Percentiles rank a stretch among this genome's conserved stretches.
Evolutionary conservation across 2,113 vertebrate genomes (phyloP).

Genomic region (Eurypyga helias): DNA sequence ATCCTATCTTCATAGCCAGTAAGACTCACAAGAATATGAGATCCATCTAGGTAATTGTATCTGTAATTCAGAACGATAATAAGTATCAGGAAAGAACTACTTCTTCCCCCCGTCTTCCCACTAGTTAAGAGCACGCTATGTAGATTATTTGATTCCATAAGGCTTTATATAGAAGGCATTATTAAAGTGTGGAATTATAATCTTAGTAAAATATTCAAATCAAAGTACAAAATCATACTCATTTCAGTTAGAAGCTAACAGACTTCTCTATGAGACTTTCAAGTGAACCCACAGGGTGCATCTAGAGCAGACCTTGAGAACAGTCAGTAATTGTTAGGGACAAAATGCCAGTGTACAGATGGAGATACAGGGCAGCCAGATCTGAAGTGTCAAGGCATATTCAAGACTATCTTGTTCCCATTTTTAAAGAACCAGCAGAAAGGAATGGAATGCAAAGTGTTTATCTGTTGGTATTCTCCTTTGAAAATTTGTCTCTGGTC

Average conservation of each 20-base stretch:
- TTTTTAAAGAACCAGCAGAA: conserved; percentile 37
- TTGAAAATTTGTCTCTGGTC: not conserved
- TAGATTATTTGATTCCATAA: not conserved
- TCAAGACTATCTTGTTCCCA: conserved; percentile 47
- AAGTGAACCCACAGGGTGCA: not conserved
- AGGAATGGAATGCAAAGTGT: conserved; percentile 20
- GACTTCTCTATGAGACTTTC: not conserved
- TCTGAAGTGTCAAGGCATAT: conserved; percentile 23
- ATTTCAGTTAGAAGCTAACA: not conserved
- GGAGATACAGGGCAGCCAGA: not conserved
- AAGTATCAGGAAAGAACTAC: not conserved
- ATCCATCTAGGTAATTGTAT: not conserved
- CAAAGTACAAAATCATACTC: not conserved
- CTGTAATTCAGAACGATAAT: not conserved
- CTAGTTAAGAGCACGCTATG: not conserved
- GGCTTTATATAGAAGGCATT: not conserved
- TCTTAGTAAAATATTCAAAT: not conserved
- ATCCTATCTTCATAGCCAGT: not conserved
- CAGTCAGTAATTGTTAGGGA: not conserved
- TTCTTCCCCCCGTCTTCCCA: not conserved
- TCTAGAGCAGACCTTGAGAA: not conserved
- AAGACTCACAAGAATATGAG: not conserved
- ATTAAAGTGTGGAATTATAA: not conserved
- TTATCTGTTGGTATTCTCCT: conserved; percentile 3
- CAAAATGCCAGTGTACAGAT: not conserved